Percentiles rank a stretch among this genome's conserved stretches.
phyloP scores from a whole-genome alignment of 1,140 invertebrate species.

The Pygmarrhopalites habei region DNA sequence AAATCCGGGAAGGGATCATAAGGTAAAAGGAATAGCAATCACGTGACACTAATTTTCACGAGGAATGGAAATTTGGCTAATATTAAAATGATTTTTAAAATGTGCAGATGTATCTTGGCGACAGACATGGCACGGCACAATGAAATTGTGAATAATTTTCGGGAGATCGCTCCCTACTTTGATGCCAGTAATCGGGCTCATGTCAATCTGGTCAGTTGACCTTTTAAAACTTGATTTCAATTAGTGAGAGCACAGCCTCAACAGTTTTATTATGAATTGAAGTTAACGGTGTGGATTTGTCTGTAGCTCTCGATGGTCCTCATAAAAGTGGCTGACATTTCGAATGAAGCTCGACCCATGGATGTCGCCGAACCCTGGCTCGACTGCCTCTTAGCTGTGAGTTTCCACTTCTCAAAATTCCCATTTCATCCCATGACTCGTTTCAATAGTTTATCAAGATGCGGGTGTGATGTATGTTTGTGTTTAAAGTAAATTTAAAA shows the following conservation, averaged over 20 bases:
- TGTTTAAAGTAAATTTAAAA: no score
- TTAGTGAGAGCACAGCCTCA: no score
- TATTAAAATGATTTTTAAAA: no score
- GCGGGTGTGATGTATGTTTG: no score
- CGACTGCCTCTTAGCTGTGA: conserved; percentile 59
- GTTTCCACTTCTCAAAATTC: conserved; percentile 5
- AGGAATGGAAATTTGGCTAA: not conserved
- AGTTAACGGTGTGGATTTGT: no score
- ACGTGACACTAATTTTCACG: no score
- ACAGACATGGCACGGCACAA: conserved; percentile 80
- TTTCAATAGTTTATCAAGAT: no score
- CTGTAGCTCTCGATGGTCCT: conserved; percentile 79
- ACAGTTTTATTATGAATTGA: no score
- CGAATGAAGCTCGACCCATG: conserved; percentile 76
- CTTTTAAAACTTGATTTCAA: no score
- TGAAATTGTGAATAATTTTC: conserved; percentile 72
- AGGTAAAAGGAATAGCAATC: no score
- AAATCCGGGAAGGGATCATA: conserved; percentile 70
- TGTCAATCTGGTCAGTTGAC: conserved; percentile 65
- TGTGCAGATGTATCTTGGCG: conserved; percentile 74
- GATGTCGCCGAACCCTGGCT: conserved; percentile 79
- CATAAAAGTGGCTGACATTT: conserved; percentile 81
- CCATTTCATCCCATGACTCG: no score
- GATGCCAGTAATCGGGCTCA: conserved; percentile 67
- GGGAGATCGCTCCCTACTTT: conserved; percentile 60